Conservation (phyloP, 2,888 invertebrate genomes). For the Tachystola acroxantha region DNA sequence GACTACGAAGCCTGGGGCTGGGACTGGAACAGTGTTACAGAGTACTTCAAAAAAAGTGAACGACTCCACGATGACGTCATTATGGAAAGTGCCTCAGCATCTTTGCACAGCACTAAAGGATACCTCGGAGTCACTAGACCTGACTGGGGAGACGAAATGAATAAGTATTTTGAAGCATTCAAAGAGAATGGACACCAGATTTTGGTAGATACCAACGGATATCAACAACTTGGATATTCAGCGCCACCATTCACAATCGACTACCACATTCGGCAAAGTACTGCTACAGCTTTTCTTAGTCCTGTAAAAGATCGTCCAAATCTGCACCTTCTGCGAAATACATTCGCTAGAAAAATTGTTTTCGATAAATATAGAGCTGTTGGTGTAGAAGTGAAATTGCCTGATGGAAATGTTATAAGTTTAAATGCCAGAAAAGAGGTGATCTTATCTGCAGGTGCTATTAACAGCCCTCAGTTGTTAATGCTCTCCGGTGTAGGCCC, state of each 20-base stretch:
- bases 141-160: slow-evolving; percentile 39
- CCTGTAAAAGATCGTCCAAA: slow-evolving; percentile 36
- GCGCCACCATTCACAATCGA: slow-evolving; percentile 28
- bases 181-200: slow-evolving; percentile 36
- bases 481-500: slow-evolving; percentile 86
- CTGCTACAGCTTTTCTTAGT: slow-evolving; percentile 32
- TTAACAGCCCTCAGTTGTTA: slow-evolving; percentile 87
- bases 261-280: slow-evolving; percentile 32
- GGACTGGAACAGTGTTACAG: slow-evolving; percentile 35
- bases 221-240: slow-evolving; percentile 37
- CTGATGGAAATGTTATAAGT: slow-evolving; percentile 18
- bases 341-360: slow-evolving; percentile 35
- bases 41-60: slow-evolving; percentile 48
- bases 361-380: slow-evolving; percentile 27
- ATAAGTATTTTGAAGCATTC: slow-evolving; percentile 43
- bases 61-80: slow-evolving; percentile 20
- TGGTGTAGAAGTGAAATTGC: slow-evolving; percentile 34
- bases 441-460: slow-evolving; percentile 81
- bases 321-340: slow-evolving; percentile 39
- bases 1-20: slow-evolving; percentile 77
- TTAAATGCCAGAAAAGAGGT: slow-evolving; percentile 36
- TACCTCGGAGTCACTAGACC: slow-evolving; percentile 35
- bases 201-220: slow-evolving; percentile 34
- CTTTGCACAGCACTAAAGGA: slow-evolving; percentile 33
- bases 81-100: slow-evolving; percentile 34